These are phyloP conservation scores for Proteles cristata DNA, from an alignment of 2,113 vertebrate genomes.

Conservation along the genomic window DNA sequence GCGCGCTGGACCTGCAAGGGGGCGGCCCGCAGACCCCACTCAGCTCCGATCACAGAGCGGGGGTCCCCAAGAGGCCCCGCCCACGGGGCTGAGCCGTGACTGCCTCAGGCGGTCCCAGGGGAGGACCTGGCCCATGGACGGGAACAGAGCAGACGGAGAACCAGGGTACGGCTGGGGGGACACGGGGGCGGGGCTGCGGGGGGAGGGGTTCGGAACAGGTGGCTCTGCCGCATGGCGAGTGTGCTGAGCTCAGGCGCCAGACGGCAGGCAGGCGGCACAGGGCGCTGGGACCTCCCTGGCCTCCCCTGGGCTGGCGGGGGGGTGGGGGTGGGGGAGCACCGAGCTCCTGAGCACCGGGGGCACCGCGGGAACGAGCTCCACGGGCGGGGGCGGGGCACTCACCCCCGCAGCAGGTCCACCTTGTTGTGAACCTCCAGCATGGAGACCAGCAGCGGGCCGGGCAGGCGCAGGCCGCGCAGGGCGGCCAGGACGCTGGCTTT, in stretches of 20 bases:
- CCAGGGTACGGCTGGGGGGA: no score
- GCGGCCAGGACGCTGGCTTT: conserved; percentile 92
- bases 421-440: conserved; percentile 97
- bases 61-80: accelerated
- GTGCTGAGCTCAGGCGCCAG: no score
- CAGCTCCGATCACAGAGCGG: accelerated
- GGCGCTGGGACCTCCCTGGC: no score
- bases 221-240: no score
- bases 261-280: no score
- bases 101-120: accelerated
- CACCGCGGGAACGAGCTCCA: background rate
- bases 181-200: no score
- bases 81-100: background rate
- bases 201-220: no score
- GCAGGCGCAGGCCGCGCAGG: conserved; percentile 89
- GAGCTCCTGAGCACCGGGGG: no score
- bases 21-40: background rate
- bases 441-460: conserved; percentile 87
- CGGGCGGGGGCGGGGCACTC: conserved; percentile 59
- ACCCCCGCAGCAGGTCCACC: conserved; percentile 92
- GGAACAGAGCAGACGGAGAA: no score
- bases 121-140: no score
- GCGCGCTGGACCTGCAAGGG: conserved; percentile 84
- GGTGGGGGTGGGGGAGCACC: no score
- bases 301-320: no score